Conservation (phyloP, 2,113 vertebrate genomes). For the Excalfactoria chinensis region DNA sequence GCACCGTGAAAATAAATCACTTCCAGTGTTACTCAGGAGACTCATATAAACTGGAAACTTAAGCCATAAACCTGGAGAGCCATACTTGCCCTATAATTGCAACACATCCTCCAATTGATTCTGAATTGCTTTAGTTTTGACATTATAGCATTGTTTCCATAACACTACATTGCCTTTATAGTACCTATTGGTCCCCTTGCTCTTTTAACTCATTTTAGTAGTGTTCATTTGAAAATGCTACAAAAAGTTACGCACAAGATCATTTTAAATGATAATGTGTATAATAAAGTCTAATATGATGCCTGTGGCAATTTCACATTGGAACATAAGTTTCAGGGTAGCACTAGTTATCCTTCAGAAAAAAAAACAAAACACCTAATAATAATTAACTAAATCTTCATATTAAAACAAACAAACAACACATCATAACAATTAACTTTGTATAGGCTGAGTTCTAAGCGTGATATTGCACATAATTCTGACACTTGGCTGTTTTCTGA, state of each 20-base stretch:
- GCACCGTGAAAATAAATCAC: not conserved
- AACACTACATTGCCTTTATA: not conserved
- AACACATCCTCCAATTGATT: slow-evolving; percentile 12
- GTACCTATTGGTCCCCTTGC: slow-evolving; percentile 13
- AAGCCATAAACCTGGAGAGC: not conserved
- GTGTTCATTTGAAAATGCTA: not conserved
- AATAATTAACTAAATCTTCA: slow-evolving; percentile 12
- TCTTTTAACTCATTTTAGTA: slow-evolving; percentile 35
- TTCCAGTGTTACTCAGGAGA: not conserved
- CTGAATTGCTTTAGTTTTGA: slow-evolving; percentile 17
- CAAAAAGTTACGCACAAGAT: not conserved
- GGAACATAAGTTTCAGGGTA: not conserved
- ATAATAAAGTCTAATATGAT: not conserved
- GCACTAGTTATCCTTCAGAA: not conserved
- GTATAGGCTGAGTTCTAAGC: not conserved
- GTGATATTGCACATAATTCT: not conserved
- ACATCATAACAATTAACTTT: not conserved
- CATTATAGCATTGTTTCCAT: not conserved
- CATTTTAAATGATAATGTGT: slow-evolving; percentile 9
- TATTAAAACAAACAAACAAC: not conserved
- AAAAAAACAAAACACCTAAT: not conserved
- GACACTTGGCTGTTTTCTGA: not conserved
- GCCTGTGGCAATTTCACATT: not conserved
- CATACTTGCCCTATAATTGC: not conserved
- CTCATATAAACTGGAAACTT: slow-evolving; percentile 5